Conservation (phyloP, 2,797 vertebrate species). For the Coendou prehensilis region DNA sequence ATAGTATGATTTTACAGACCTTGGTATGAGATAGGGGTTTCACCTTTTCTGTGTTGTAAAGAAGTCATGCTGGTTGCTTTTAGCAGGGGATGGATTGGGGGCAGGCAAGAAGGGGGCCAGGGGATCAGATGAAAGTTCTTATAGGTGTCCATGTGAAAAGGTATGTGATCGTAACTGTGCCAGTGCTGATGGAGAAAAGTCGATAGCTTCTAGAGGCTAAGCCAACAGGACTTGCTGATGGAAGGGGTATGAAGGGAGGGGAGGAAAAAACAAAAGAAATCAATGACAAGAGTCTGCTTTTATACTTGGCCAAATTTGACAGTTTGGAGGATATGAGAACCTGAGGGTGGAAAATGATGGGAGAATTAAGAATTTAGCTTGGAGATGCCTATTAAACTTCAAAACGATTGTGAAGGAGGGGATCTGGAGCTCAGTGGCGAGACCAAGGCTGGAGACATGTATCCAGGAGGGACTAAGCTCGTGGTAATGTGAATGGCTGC, state of each 20-base stretch:
- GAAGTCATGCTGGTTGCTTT: neutral
- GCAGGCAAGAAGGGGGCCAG: neutral
- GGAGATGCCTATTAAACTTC: neutral
- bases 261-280: neutral
- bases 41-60: neutral
- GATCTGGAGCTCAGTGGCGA: neutral
- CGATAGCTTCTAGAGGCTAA: neutral
- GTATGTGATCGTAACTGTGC: neutral
- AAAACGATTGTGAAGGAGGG: neutral
- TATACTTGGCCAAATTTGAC: neutral
- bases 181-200: neutral
- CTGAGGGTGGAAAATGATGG: neutral
- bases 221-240: neutral
- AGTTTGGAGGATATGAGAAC: neutral
- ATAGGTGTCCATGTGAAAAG: neutral
- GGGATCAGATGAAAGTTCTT: neutral
- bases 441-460: neutral
- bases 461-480: neutral
- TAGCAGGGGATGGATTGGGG: neutral
- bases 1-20: neutral
- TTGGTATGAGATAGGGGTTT: neutral
- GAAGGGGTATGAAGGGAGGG: neutral
- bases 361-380: conserved; percentile 24
- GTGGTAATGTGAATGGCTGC: neutral
- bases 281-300: neutral